Base-by-base conservation (phyloP, 2,113 vertebrate species). In the Indicator maculatus region DNA sequence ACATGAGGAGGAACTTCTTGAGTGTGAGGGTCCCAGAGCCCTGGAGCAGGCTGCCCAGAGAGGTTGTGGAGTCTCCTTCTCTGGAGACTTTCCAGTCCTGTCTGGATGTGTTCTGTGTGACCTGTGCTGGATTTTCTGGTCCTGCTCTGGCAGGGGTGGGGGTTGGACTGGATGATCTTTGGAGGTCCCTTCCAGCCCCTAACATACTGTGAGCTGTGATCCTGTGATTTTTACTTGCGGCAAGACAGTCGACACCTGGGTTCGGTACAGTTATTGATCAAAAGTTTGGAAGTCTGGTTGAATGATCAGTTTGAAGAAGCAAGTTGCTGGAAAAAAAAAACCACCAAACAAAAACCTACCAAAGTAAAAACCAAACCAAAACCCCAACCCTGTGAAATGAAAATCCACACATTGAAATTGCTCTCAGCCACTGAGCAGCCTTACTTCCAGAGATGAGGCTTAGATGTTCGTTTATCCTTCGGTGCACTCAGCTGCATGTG, bases 401-500 rank as follows among this genome's bases (percentile, higher is more conserved):
- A 92, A 71, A 36, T 66, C 45, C 10, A 6, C 26, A 0, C 6
- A 53, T 88, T 81, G 50, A 60, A 91, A 93, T 90, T 59, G 83
- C 60, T 79, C 4, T 41, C 19, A 13, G 75, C 31, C 65, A 5
- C 7, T 44, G n/a, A 72, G 12, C 60, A 15, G 17, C 59, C 7
- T 31, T 79, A 6, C 59, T 95, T 59, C 47, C 26, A 38, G 47
- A 60, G 58, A 39, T 1, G 20, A 74, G 36, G 60, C 30, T 83
- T 63, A 33, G 13, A 59, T 33, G 24, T 66, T 91, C 8, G 13
- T 61, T 69, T 75, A 27, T 56, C 83, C 26, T 33, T 85, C 11
- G 19, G 14, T 55, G 26, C 2, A 9, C 31, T 61, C 0, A 0
- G 18, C 20, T 75, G 59, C 8, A 6, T 8, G 21, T 16, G 21